Evolutionary conservation across 2,888 invertebrate species (phyloP), one percentile per base, ranked within the genome.

Genomic region (Prostheceraeus crozeri): DNA sequence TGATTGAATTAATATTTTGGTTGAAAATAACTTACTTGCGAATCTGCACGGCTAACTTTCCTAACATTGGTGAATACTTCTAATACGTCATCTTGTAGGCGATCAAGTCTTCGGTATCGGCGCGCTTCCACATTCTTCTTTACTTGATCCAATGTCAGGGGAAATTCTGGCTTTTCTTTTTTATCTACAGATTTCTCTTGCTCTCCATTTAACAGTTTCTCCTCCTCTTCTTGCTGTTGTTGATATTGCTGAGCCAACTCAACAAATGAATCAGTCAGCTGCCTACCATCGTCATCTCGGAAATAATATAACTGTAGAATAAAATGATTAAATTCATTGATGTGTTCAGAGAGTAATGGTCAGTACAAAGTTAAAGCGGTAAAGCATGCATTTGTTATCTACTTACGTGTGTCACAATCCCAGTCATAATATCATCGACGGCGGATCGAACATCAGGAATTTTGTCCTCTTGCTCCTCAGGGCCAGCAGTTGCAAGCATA

Each of bases 31-130:
- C 60, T 33, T 62, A 72, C 76, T 71, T 76, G 73, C 1, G 94
- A 93, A 78, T 94, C 93, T 0, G 88, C 86, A 11, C 90, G 83
- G 0, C 90, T 87, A 1, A 90, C 79, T 62, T 84, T 84, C 1
- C 96, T 83, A 0, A 91, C 91, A 62, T 80, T 78, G 69, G 93
- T 90, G 72, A 96, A 83, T 64, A 94, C 88, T 31, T 85, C 83
- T 73, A 98, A 96, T 72, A 96, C 84, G 72, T 98, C 96, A 69
- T 90, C 90, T 79, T 96, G 96, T 78, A 96, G 96, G 59, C 85
- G 82, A 75, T 98, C 96, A 63, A 98, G 79, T 3, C 98, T 82
- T 68, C 87, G 85, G 76, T 98, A 98, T 2, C 89, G 82, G 0
- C 89, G 89, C 73, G 86, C 83, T 65, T 96, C 93, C 40, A 98